A percentile compares a stretch with the other conserved stretches of the same genome.
Evolutionary conservation across 2,797 vertebrate species (phyloP).

Genomic region (Ataeniobius toweri): DNA sequence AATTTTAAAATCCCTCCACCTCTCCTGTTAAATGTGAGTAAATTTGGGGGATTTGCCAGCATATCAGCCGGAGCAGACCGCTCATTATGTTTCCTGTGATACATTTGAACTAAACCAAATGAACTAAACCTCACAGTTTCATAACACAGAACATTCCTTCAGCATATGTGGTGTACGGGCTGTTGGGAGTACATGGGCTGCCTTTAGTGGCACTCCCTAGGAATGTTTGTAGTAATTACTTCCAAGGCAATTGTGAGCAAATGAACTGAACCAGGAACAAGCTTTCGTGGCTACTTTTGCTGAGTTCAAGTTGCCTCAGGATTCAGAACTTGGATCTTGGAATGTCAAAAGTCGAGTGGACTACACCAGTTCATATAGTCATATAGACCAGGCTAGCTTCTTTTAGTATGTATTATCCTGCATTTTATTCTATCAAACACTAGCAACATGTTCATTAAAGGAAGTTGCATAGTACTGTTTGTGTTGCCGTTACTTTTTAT

Average conservation of each 20-base stretch:
- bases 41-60: slow-evolving; percentile 10
- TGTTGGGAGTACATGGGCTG: too few species aligned
- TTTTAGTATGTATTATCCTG: neutral
- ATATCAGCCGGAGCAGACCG: neutral
- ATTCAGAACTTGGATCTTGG: neutral
- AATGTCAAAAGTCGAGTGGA: neutral
- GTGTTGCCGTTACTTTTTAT: too few species aligned
- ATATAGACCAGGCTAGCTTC: neutral
- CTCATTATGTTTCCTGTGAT: neutral
- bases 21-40: slow-evolving; percentile 2
- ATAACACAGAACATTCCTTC: too few species aligned
- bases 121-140: neutral
- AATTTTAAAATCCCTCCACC: slow-evolving; percentile 34
- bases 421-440: neutral
- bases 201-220: neutral
- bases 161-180: too few species aligned
- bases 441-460: neutral
- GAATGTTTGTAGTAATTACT: neutral
- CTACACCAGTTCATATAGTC: neutral
- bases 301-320: neutral
- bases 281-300: neutral
- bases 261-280: neutral
- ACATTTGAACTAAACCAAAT: too few species aligned
- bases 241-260: neutral
- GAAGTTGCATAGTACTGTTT: neutral